Evolutionary conservation across 2,797 vertebrate species (phyloP), one percentile per base, ranked within the genome.

Genomic region (Pyrocephalus nanus): DNA sequence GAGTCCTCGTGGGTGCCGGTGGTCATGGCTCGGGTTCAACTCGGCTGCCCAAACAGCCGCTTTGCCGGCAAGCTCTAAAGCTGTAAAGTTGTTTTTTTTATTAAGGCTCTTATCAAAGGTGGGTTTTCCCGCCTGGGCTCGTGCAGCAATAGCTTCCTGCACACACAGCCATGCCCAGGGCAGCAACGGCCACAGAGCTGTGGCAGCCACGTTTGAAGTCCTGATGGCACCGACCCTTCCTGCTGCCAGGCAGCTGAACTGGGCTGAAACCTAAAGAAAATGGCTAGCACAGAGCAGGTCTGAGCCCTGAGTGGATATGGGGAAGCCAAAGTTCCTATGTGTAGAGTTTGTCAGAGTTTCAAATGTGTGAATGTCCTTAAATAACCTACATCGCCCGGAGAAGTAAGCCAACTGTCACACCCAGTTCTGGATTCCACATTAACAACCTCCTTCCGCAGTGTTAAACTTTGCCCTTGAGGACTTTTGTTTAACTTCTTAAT

Each of bases 401-500:
- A 97, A 97, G 95, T 79, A 84, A 97, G 95, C 95, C 65, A 97
- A 96, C 92, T 84, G 97, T 98, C 98, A 98, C 97, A 97, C 98
- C 97, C 97, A 97, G 96, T 96, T 97, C 97, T 98, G 97, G 97
- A 98, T 98, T 98, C 97, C 97, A 97, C 97, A 97, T 97, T 98
- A 98, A 98, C 97, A 97, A 95, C 97, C 97, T 98, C 97, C 97
- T 98, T 97, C 97, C 97, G 96, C 96, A 94, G 87, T 40, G 70
- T 97, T 98, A 97, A 97, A 97, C 97, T 98, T 97, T 97, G 97
- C 97, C 97, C 97, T 97, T 97, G 93, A 97, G 96, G 96, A 96
- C 91, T 97, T 98, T 97, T 97, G 97, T 98, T 97, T 97, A 97
- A 97, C 96, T 97, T 97, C 96, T 97, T 97, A 97, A 97, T 97